A percentile compares a stretch with the other conserved stretches of the same genome.
Conservation (phyloP, 2,797 vertebrate genomes). For the Calcarius lapponicus region DNA sequence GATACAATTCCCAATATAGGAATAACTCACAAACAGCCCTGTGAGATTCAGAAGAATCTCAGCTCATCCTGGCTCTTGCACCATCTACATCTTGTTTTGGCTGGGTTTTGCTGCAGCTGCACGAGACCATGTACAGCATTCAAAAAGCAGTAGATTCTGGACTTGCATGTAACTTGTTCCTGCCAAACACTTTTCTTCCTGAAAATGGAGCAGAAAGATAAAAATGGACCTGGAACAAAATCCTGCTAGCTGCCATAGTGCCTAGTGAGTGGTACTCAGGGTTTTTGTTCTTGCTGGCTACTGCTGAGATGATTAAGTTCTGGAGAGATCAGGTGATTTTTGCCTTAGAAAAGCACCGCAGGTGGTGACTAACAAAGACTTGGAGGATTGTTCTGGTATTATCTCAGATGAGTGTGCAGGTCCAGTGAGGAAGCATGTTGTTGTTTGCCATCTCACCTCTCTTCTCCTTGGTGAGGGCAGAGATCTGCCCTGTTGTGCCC, state of each 20-base stretch:
- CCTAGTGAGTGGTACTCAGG: neutral
- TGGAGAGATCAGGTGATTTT: slow-evolving; percentile 36
- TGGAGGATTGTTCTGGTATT: neutral
- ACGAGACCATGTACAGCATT: neutral
- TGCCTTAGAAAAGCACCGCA: slow-evolving; percentile 2
- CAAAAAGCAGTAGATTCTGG: slow-evolving; percentile 10
- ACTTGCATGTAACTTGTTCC: neutral
- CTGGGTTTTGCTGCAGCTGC: slow-evolving; percentile 31
- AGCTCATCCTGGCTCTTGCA: slow-evolving; percentile 15
- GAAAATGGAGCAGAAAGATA: slow-evolving; percentile 15
- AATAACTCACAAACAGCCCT: neutral
- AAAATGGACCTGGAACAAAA: slow-evolving; percentile 33
- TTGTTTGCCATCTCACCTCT: neutral
- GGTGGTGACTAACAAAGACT: neutral
- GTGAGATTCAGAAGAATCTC: neutral
- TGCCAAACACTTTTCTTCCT: slow-evolving; percentile 33
- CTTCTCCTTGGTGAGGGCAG: neutral
- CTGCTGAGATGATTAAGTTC: slow-evolving; percentile 45
- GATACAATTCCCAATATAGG: neutral
- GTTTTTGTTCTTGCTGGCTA: slow-evolving; percentile 31
- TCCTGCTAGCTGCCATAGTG: neutral
- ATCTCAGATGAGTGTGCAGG: neutral
- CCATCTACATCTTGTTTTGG: slow-evolving; percentile 4
- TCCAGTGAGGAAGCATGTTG: neutral
- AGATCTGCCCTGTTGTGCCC: neutral